Evolutionary conservation across 2,113 vertebrate species (phyloP).

Genomic region (Rhinoderma darwinii): DNA sequence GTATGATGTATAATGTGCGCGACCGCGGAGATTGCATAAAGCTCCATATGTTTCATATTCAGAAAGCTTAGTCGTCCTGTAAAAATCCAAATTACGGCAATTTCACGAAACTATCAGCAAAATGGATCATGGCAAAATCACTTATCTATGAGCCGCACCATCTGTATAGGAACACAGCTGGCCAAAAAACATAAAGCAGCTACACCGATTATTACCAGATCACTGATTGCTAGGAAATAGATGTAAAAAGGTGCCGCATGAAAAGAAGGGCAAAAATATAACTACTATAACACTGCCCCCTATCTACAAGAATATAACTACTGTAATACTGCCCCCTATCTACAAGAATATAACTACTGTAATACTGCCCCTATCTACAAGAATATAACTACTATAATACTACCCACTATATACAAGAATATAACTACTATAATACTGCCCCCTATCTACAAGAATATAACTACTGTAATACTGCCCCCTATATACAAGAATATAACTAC

Average conservation of each 20-base stretch:
- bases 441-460: neutral
- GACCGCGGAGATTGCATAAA: neutral
- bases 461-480: neutral
- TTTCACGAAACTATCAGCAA: constrained; percentile 12
- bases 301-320: neutral
- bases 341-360: neutral
- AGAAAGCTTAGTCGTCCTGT: neutral
- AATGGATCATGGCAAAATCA: constrained; percentile 17
- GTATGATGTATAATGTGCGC: constrained; percentile 24
- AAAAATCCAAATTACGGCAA: constrained; percentile 10
- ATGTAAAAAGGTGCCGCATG: neutral
- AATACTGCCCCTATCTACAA: neutral
- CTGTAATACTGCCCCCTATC: too few relatives aligned
- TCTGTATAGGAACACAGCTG: neutral
- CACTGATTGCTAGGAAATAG: neutral
- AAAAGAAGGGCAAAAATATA: neutral
- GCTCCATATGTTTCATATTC: constrained; percentile 20
- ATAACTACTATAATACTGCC: neutral
- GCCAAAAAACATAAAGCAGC: neutral
- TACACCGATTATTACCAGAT: neutral
- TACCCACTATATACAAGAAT: too few relatives aligned
- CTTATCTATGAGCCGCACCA: neutral
- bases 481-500: neutral
- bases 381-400: neutral
- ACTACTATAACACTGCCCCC: neutral